Percentiles rank a stretch among this genome's conserved stretches.
phyloP scores from a whole-genome alignment of 1,140 invertebrate species.

The Amyelois transitella region DNA sequence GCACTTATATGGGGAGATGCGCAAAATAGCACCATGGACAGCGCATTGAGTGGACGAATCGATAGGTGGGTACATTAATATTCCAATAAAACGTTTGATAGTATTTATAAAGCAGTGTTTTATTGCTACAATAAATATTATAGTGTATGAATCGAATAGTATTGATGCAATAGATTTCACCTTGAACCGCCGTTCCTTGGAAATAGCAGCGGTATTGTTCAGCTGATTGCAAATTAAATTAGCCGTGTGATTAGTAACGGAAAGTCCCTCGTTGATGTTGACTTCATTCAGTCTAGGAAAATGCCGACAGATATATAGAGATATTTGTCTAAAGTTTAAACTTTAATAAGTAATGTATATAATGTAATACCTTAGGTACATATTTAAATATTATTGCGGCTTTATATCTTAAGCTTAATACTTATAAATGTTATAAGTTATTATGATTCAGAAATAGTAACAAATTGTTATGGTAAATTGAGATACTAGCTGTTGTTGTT shows the following conservation, averaged over 20 bases:
- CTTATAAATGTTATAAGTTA: too few relatives aligned
- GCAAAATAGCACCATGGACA: constrained; percentile 74
- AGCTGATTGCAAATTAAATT: constrained; percentile 46
- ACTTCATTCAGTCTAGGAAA: constrained; percentile 23
- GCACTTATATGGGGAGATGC: constrained; percentile 83
- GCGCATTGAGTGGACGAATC: constrained; percentile 79
- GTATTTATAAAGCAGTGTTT: neutral
- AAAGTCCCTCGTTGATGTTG: constrained; percentile 34
- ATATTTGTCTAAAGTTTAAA: too few relatives aligned
- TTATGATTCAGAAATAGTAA: too few relatives aligned
- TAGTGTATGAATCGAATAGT: neutral
- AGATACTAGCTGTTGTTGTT: too few relatives aligned
- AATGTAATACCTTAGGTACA: too few relatives aligned
- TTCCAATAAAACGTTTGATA: neutral
- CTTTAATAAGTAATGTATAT: too few relatives aligned
- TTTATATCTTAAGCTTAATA: too few relatives aligned
- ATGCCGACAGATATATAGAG: constrained; percentile 18
- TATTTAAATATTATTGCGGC: too few relatives aligned
- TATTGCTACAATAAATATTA: neutral
- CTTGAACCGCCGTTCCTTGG: constrained; percentile 34
- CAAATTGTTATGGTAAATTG: too few relatives aligned
- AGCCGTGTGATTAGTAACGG: constrained; percentile 54
- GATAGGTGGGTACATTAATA: constrained; percentile 71
- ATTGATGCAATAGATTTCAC: constrained; percentile 22
- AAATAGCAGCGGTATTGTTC: constrained; percentile 40